Evolutionary conservation across 2,888 invertebrate genomes (phyloP), one percentile per base, ranked within the genome.

Genomic region (Acleris cristana): DNA sequence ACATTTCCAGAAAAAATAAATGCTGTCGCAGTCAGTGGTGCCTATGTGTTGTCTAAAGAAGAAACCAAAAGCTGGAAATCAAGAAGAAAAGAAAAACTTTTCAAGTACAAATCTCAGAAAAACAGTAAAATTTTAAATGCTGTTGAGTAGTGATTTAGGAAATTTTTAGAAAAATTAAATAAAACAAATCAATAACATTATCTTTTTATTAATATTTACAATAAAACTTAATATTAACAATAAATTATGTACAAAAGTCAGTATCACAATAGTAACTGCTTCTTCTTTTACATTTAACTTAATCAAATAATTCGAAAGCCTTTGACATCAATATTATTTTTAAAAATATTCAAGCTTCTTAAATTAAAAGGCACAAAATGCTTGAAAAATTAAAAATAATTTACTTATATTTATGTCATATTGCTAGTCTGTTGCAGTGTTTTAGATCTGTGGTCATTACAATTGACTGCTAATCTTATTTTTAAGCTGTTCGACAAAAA

Each of bases 41-140:
- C 93, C 16, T 85, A 88, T 71, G 81, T 95, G 63, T 69, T 94
- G 65, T 90, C 87, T 5, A 88, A 90, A 79, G 87, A 88, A 70
- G 94, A 93, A 60, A 92, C 86, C 5, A 89, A 90, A 77, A 74
- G 79, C 71, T 95, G 94, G 94, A 93, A 93, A 45, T 93, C 91
- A 1, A 84, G 93, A 67, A 86, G 92, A 76, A 94, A 93, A 86
- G 91, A 93, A 59, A 91, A 93, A 62, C 64, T 94, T 2, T 94
- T 88, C 71, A 87, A 82, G 73, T 94, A 94, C 72, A 91, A 88
- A 76, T 75, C 79, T 45, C 75, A 79, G 18, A 81, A 84, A 48
- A 87, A 88, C 65, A 91, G 87, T 72, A 85, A 85, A 70, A 71
- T 86, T 30, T 76, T 90, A 55, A 79, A 70, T 54, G 70, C 73